These are phyloP conservation scores for Ophioninae sp. DNA, from an alignment of 2,888 invertebrate species.

Conservation along the genomic window DNA sequence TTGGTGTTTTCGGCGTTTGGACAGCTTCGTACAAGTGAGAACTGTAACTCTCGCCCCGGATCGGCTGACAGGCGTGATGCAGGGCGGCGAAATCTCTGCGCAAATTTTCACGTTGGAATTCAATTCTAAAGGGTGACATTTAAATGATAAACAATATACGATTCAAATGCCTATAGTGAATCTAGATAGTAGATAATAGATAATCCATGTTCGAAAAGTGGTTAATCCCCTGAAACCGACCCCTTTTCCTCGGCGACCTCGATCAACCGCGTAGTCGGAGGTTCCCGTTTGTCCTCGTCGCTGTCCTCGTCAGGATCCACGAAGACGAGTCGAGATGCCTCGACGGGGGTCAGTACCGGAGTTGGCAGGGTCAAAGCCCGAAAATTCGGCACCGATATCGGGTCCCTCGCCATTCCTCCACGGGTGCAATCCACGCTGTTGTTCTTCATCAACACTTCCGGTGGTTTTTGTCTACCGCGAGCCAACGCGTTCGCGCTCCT, in stretches of 20 bases:
- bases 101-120: not conserved
- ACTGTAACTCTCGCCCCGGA: slow-evolving; percentile 83
- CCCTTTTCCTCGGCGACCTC: slow-evolving; percentile 78
- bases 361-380: slow-evolving; percentile 85
- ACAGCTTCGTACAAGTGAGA: slow-evolving; percentile 84
- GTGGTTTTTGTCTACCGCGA: slow-evolving; percentile 75
- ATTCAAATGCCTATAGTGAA: too few species aligned
- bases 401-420: slow-evolving; percentile 84
- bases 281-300: slow-evolving; percentile 78
- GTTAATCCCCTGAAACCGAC: slow-evolving; percentile 61
- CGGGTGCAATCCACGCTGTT: slow-evolving; percentile 62
- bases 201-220: not conserved
- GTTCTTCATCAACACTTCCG: slow-evolving; percentile 66
- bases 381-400: slow-evolving; percentile 89
- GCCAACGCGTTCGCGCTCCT: slow-evolving; percentile 81
- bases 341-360: slow-evolving; percentile 86
- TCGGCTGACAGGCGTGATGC: slow-evolving; percentile 83
- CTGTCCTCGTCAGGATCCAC: slow-evolving; percentile 87
- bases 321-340: slow-evolving; percentile 87
- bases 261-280: slow-evolving; percentile 76
- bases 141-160: too few species aligned
- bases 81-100: slow-evolving; percentile 80
- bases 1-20: slow-evolving; percentile 79
- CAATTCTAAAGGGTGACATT: too few species aligned
- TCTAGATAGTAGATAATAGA: too few species aligned